Percentiles rank a stretch among this genome's conserved stretches.
Conservation (phyloP, 2,113 vertebrate genomes). For the Microtus oregoni region DNA sequence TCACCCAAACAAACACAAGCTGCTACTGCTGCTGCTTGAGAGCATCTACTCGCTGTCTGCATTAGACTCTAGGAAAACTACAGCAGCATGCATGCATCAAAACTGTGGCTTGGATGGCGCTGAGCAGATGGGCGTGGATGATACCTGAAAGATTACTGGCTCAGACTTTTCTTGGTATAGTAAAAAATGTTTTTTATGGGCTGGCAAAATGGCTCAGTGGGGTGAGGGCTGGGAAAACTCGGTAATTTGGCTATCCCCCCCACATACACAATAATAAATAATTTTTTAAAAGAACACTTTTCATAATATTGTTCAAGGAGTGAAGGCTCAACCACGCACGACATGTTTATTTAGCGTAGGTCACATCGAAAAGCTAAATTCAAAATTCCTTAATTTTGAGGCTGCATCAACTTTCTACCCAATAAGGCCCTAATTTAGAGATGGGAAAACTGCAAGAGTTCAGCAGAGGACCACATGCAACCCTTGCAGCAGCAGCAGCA, state of each 20-base stretch:
- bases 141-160: conserved; percentile 23
- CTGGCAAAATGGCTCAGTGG: background rate
- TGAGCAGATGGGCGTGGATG: background rate
- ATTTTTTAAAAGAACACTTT: background rate
- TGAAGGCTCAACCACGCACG: background rate
- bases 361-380: conserved; percentile 28
- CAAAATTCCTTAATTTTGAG: conserved; percentile 26
- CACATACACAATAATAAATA: background rate
- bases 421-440: background rate
- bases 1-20: conserved; percentile 54
- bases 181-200: conserved; percentile 9
- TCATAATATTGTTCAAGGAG: conserved; percentile 24
- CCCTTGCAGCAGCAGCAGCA: background rate
- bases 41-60: background rate
- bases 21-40: background rate
- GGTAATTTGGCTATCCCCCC: background rate
- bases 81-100: background rate
- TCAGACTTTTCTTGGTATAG: background rate
- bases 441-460: background rate
- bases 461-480: background rate
- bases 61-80: background rate
- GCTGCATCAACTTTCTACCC: background rate
- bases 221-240: background rate
- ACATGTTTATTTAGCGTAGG: conserved; percentile 26
- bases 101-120: background rate